phyloP scores from a whole-genome alignment of 2,113 vertebrate species.

The Sinocyclocheilus anshuiensis region DNA sequence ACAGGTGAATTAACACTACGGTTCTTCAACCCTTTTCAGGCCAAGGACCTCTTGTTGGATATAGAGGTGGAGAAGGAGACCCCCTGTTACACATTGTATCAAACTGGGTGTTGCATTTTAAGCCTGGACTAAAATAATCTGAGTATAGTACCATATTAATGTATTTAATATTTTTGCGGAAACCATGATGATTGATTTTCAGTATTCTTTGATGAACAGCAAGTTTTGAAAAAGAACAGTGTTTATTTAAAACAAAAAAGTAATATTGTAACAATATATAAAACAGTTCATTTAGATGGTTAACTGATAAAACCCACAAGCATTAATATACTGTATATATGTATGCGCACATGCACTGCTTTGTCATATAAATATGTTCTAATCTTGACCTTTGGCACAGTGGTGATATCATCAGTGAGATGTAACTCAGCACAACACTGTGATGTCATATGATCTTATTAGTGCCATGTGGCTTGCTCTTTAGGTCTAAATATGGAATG shows the following conservation, averaged over 20 bases:
- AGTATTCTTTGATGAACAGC: background rate
- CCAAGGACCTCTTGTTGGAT: too few relatives aligned
- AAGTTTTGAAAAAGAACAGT: background rate
- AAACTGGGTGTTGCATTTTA: background rate
- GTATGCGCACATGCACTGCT: background rate
- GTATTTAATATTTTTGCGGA: background rate
- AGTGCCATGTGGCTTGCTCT: background rate
- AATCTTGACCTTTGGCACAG: background rate
- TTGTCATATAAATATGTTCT: background rate
- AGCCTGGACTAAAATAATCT: too few relatives aligned
- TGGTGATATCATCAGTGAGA: slow-evolving; percentile 17
- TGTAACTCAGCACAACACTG: background rate
- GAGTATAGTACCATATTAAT: too few relatives aligned
- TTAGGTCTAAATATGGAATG: slow-evolving; percentile 9
- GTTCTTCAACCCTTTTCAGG: too few relatives aligned
- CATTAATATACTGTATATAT: too few relatives aligned
- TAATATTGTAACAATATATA: background rate
- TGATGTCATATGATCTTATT: slow-evolving; percentile 39
- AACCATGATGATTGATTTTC: background rate
- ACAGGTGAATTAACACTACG: too few relatives aligned
- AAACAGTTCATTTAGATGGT: background rate
- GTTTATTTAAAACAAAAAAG: too few relatives aligned
- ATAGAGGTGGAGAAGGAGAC: too few relatives aligned
- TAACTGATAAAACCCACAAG: slow-evolving; percentile 4
- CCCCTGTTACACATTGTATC: too few relatives aligned